Evolutionary conservation across 1,140 invertebrate genomes (phyloP).

Genomic region (Steinernema khuongi): DNA sequence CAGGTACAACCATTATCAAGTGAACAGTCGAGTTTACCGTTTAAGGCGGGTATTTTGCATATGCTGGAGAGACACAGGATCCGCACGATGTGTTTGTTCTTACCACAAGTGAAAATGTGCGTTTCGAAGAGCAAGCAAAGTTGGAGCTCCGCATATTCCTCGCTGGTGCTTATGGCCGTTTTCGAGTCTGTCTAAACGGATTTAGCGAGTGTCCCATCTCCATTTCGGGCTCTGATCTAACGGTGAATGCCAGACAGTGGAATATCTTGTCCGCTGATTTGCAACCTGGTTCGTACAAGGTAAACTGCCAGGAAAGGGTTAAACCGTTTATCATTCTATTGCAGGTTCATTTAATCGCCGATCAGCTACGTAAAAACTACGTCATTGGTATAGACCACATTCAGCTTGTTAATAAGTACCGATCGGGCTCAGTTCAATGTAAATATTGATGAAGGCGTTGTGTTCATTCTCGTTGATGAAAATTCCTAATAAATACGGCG

Average conservation of each 20-base stretch:
- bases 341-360: conserved; percentile 38
- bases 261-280: conserved; percentile 26
- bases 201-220: conserved; percentile 30
- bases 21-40: background rate
- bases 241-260: conserved; percentile 30
- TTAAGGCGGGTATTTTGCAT: conserved; percentile 34
- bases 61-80: conserved; percentile 22
- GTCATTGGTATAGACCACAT: conserved; percentile 38
- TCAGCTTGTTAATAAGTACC: conserved; percentile 34
- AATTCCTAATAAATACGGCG: conserved; percentile 81
- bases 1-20: conserved; percentile 14
- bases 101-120: conserved; percentile 22
- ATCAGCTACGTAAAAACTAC: conserved; percentile 38
- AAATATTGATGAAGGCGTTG: too few relatives aligned
- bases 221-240: conserved; percentile 24
- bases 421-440: conserved; percentile 26
- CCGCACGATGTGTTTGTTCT: conserved; percentile 30
- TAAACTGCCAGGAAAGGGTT: background rate
- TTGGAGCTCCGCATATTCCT: conserved; percentile 36
- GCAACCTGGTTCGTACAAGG: conserved; percentile 22
- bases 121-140: conserved; percentile 23
- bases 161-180: conserved; percentile 31
- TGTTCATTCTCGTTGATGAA: too few relatives aligned
- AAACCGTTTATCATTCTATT: conserved; percentile 6
- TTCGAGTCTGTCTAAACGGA: conserved; percentile 35